These are phyloP conservation scores for Fopius arisanus DNA, from an alignment of 1,140 invertebrate species.

Conservation along the genomic window DNA sequence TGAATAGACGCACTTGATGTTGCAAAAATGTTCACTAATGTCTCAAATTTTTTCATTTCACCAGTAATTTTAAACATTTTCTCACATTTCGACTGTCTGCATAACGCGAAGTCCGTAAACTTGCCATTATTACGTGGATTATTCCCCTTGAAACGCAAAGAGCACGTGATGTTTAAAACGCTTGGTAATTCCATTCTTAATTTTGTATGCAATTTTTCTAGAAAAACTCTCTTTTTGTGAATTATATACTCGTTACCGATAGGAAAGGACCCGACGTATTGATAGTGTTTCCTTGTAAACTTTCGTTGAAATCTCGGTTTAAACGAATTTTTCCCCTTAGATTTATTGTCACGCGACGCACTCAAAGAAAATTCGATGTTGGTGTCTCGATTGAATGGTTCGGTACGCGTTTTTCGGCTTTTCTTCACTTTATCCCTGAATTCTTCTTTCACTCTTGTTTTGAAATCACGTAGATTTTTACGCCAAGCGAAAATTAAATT, in stretches of 20 bases:
- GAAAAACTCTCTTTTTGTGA: not conserved
- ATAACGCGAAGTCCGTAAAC: conserved; percentile 18
- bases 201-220: not conserved
- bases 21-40: not conserved
- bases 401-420: not conserved
- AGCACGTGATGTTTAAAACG: not conserved
- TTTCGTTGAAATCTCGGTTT: not conserved
- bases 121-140: not conserved
- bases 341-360: not conserved
- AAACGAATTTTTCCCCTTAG: not conserved
- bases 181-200: not conserved
- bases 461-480: not conserved
- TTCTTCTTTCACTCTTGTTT: not conserved
- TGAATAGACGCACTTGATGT: not conserved
- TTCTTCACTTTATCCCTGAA: not conserved
- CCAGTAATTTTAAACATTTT: conserved; percentile 9
- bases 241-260: not conserved
- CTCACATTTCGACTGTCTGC: conserved; percentile 20
- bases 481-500: not conserved
- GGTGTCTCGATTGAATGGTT: not conserved
- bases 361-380: not conserved
- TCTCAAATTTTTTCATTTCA: not conserved
- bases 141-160: not conserved
- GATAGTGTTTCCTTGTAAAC: not conserved
- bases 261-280: not conserved